Conservation (phyloP, 2,888 invertebrate species). For the Drosophila gaucha region DNA sequence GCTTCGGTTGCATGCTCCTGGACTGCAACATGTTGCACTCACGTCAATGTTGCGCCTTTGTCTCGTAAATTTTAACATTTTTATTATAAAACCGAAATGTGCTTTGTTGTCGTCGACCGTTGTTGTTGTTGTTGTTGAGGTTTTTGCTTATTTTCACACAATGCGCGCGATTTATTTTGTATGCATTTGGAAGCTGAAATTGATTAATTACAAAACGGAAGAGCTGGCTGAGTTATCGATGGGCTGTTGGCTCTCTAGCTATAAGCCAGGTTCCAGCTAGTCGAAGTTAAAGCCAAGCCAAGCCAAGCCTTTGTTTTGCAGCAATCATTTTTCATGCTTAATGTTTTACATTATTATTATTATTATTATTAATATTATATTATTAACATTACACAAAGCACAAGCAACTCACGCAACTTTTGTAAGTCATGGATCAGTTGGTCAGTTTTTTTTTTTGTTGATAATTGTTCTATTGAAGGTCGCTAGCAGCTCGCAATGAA, state of each 20-base stretch:
- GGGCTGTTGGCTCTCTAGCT: background rate
- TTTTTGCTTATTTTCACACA: slow-evolving; percentile 60
- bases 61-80: slow-evolving; percentile 75
- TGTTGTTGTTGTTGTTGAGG: slow-evolving; percentile 6
- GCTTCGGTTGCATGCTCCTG: slow-evolving; percentile 16
- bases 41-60: slow-evolving; percentile 73
- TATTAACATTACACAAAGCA: slow-evolving; percentile 36
- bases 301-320: slow-evolving; percentile 18
- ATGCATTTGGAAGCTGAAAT: slow-evolving; percentile 66
- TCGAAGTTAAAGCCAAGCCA: too few relatives aligned
- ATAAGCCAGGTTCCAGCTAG: slow-evolving; percentile 3
- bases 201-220: slow-evolving; percentile 76
- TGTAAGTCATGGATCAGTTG: slow-evolving; percentile 46
- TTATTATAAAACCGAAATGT: slow-evolving; percentile 60
- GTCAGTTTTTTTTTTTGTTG: slow-evolving; percentile 14
- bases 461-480: slow-evolving; percentile 58
- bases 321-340: slow-evolving; percentile 60
- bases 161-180: slow-evolving; percentile 67
- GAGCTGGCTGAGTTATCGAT: slow-evolving; percentile 29
- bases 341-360: slow-evolving; percentile 41
- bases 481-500: slow-evolving; percentile 13
- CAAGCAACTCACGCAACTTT: slow-evolving; percentile 10
- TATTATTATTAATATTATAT: slow-evolving; percentile 38
- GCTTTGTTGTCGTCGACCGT: slow-evolving; percentile 14
- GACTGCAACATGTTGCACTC: slow-evolving; percentile 64